Conservation (phyloP, 2,797 vertebrate genomes). For the Pangasius sanitwongsei region DNA sequence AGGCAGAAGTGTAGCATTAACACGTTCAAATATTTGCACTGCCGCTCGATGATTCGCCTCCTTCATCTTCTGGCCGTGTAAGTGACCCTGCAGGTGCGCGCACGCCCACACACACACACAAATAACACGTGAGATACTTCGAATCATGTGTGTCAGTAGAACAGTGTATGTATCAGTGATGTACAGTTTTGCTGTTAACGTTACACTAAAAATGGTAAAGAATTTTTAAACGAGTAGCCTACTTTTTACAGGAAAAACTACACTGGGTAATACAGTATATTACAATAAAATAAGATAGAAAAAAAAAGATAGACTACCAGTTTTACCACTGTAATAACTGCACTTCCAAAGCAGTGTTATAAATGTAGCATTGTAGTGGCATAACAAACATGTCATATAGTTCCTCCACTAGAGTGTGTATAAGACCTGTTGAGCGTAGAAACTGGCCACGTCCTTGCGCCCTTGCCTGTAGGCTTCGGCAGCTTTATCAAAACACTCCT, state of each 20-base stretch:
- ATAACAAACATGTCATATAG: neutral
- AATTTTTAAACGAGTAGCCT: neutral
- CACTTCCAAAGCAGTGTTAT: neutral
- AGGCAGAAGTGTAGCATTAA: conserved; percentile 90
- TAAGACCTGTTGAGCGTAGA: conserved; percentile 89
- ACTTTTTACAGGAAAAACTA: neutral
- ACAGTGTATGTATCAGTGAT: neutral
- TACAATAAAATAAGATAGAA: neutral
- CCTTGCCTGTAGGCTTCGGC: conserved; percentile 88
- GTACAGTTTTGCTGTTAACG: neutral
- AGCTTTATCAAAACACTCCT: conserved; percentile 88
- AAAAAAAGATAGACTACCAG: neutral
- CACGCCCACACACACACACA: neutral
- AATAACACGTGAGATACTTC: too few species aligned
- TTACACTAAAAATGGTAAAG: neutral
- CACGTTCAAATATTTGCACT: conserved; percentile 87
- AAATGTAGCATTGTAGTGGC: neutral
- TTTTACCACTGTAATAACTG: neutral
- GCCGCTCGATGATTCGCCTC: conserved; percentile 93
- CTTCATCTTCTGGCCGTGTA: conserved; percentile 90
- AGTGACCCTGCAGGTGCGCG: conserved; percentile 77
- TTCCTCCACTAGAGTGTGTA: neutral
- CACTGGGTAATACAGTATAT: neutral
- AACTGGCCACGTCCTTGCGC: conserved; percentile 88
- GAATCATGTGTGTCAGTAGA: neutral